phyloP scores from a whole-genome alignment of 1,140 invertebrate species.

The Parapsyche elsis region DNA sequence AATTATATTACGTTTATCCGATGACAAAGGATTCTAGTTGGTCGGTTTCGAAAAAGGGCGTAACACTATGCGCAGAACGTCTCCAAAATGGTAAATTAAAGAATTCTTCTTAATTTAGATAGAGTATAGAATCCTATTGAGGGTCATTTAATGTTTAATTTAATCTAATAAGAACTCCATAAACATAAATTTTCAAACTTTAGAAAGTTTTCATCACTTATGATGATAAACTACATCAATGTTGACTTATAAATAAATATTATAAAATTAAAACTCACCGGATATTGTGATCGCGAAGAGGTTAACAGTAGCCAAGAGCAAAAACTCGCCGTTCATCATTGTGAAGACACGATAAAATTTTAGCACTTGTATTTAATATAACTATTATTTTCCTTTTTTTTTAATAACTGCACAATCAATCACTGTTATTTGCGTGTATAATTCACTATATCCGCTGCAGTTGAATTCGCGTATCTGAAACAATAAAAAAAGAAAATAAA shows the following conservation, averaged over 20 bases:
- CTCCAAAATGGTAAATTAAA: too few species aligned
- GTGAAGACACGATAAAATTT: background rate
- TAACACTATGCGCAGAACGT: too few species aligned
- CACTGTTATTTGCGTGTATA: background rate
- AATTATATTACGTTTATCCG: too few species aligned
- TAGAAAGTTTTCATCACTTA: too few species aligned
- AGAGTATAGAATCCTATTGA: too few species aligned
- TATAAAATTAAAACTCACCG: constrained; percentile 6
- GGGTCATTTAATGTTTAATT: too few species aligned
- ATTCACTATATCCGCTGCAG: background rate
- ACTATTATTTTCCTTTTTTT: background rate
- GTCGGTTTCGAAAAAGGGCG: too few species aligned
- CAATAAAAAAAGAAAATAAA: background rate
- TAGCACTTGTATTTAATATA: background rate
- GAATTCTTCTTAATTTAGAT: too few species aligned
- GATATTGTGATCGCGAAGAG: constrained; percentile 16
- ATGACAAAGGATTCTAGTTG: too few species aligned
- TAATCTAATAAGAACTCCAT: too few species aligned
- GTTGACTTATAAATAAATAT: background rate
- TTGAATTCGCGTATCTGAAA: constrained; percentile 3
- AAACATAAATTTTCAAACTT: too few species aligned
- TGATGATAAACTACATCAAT: too few species aligned
- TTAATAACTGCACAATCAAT: background rate
- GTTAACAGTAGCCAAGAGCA: constrained; percentile 10
- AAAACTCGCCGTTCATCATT: constrained; percentile 24